These are phyloP conservation scores for Okapia johnstoni DNA, from an alignment of 2,113 vertebrate genomes.

Conservation along the genomic window DNA sequence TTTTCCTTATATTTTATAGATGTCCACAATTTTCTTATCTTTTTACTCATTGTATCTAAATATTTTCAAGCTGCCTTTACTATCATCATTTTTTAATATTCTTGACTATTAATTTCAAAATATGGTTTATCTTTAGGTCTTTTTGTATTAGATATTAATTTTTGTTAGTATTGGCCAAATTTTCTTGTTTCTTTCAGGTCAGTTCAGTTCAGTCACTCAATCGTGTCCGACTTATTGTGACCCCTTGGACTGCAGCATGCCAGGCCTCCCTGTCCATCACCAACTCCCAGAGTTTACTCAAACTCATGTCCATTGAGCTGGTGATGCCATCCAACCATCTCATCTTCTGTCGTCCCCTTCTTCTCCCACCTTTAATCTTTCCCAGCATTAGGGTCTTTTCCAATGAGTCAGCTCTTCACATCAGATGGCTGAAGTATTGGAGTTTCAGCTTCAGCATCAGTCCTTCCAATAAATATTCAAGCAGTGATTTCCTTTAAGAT, in stretches of 20 bases:
- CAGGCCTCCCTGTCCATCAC: not conserved
- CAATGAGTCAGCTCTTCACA: not conserved
- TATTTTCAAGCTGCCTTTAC: not conserved
- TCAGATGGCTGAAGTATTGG: not conserved
- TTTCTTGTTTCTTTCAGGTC: not conserved
- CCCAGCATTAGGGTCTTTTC: not conserved
- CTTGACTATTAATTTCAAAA: not conserved
- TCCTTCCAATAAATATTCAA: not conserved
- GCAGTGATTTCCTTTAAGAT: not conserved
- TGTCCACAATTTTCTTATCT: not conserved
- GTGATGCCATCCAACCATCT: not conserved
- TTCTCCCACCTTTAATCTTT: not conserved
- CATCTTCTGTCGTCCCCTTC: not conserved
- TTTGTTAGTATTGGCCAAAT: not conserved
- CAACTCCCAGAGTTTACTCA: not conserved
- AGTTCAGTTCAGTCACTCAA: not conserved
- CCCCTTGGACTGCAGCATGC: not conserved
- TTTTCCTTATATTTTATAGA: not conserved
- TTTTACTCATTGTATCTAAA: not conserved
- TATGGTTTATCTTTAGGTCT: not conserved
- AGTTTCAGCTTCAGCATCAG: not conserved
- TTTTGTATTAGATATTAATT: not conserved
- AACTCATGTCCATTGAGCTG: not conserved
- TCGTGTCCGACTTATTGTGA: accelerated
- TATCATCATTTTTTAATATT: not conserved